A percentile compares a stretch with the other conserved stretches of the same genome.
Conservation (phyloP, 2,113 vertebrate species). For the Leptobrachium ailaonicum region DNA sequence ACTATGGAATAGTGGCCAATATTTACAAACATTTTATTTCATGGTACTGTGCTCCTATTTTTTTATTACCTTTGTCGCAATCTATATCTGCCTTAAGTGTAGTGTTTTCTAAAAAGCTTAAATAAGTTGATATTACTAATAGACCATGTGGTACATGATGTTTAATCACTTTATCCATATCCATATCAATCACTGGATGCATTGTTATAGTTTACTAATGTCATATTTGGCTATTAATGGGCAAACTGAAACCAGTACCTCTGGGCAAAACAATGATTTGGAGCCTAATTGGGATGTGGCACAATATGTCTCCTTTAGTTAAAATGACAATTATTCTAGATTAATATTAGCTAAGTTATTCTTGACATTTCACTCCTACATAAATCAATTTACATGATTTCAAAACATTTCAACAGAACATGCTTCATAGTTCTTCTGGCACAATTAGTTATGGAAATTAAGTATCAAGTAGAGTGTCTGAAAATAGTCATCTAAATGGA, state of each 20-base stretch:
- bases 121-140: no score
- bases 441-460: slow-evolving; percentile 31
- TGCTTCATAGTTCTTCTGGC: slow-evolving; percentile 16
- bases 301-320: slow-evolving; percentile 4
- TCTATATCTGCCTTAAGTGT: no score
- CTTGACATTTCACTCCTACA: slow-evolving; percentile 33
- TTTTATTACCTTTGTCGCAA: no score
- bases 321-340: slow-evolving; percentile 14
- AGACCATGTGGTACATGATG: no score
- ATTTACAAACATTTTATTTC: no score
- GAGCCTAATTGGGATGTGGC: not conserved
- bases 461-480: not conserved
- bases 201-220: not conserved
- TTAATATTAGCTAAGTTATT: slow-evolving; percentile 27
- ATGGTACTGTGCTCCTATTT: no score
- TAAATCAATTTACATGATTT: slow-evolving; percentile 34
- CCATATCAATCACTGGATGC: not conserved
- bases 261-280: not conserved
- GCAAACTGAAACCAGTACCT: not conserved
- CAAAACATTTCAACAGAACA: slow-evolving; percentile 30
- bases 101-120: no score
- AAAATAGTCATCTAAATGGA: not conserved
- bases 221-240: not conserved
- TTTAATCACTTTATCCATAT: not conserved
- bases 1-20: no score